These are phyloP conservation scores for Poecilus cupreus DNA, from an alignment of 2,888 invertebrate genomes.

Conservation along the genomic window DNA sequence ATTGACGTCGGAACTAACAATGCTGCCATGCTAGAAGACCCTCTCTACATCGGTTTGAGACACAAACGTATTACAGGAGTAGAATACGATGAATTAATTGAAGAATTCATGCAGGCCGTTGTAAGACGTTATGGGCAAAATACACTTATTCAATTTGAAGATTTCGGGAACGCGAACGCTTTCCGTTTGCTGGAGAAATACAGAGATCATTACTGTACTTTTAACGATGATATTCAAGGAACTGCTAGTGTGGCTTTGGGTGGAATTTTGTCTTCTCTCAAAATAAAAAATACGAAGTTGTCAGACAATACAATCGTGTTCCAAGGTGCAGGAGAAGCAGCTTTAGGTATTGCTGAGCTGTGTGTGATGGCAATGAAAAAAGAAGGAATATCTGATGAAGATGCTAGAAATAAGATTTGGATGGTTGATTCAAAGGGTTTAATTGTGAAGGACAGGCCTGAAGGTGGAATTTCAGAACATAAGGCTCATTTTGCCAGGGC, in stretches of 20 bases:
- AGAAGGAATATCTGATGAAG: slow-evolving; percentile 84
- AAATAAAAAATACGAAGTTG: slow-evolving; percentile 87
- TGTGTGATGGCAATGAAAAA: slow-evolving; percentile 94
- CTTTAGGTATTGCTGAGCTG: slow-evolving; percentile 94
- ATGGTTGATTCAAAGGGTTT: slow-evolving; percentile 97
- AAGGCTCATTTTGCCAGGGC: slow-evolving; percentile 89
- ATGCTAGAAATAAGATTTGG: slow-evolving; percentile 90
- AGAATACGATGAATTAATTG: slow-evolving; percentile 93
- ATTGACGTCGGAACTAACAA: slow-evolving; percentile 97
- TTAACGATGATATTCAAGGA: slow-evolving; percentile 99
- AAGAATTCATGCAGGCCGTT: slow-evolving; percentile 97
- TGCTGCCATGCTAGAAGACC: slow-evolving; percentile 89
- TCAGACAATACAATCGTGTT: slow-evolving; percentile 92
- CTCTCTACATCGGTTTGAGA: slow-evolving; percentile 94
- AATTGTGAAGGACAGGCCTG: slow-evolving; percentile 90
- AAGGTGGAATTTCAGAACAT: slow-evolving; percentile 86
- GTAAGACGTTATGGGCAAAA: slow-evolving; percentile 90
- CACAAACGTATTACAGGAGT: slow-evolving; percentile 89
- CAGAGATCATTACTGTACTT: slow-evolving; percentile 91
- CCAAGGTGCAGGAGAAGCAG: slow-evolving; percentile 98
- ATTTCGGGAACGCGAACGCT: slow-evolving; percentile 98
- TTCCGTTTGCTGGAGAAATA: slow-evolving; percentile 95
- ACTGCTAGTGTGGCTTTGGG: slow-evolving; percentile 97
- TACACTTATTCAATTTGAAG: slow-evolving; percentile 95
- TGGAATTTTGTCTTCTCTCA: slow-evolving; percentile 90